Evolutionary conservation across 2,888 invertebrate genomes (phyloP), one percentile per base, ranked within the genome.

Genomic region (Trissoscelio sp.): DNA sequence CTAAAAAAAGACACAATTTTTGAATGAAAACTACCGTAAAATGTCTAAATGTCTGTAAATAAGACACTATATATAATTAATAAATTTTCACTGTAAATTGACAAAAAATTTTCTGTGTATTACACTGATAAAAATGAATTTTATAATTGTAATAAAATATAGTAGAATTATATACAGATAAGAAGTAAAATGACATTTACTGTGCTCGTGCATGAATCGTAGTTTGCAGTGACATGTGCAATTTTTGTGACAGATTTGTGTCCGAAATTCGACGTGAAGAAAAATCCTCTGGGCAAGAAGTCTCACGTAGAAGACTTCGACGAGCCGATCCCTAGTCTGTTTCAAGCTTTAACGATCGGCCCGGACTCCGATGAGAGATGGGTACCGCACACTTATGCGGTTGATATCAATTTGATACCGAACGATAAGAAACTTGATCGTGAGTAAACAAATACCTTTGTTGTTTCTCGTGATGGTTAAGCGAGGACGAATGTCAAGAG

Each of bases 221-320:
- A n/a, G n/a, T n/a, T n/a, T n/a, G n/a, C n/a, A n/a, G 31, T 31
- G 3, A 31, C 9, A 1, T 31, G 31, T 31, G 31, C 31, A 31
- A 31, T 9, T 3, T 31, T 58, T 37, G n/a, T 16, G 31, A 24
- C 92, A 97, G 97, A 96, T 87, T 94, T 97, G 93, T 97, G 97
- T 89, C 96, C 96, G 0, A 95, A 95, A 88, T 95, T 95, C 4
- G 96, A 95, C 85, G 94, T 94, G 83, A 95, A 95, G 0, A 82
- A 85, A 46, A 95, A 94, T 57, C 93, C 94, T 12, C 91, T 96
- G 62, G 95, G 94, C 11, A 93, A 93, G 86, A 95, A 95, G 89
- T 97, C 97, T 24, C 95, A 97, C 84, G 95, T 97, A 0, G 97
- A 97, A 88, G 96, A 96, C 83, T 92, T 96, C 12, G 92, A 94